These are phyloP conservation scores for Gymnocephalus cernua DNA, from an alignment of 2,113 vertebrate genomes.

Conservation along the genomic window DNA sequence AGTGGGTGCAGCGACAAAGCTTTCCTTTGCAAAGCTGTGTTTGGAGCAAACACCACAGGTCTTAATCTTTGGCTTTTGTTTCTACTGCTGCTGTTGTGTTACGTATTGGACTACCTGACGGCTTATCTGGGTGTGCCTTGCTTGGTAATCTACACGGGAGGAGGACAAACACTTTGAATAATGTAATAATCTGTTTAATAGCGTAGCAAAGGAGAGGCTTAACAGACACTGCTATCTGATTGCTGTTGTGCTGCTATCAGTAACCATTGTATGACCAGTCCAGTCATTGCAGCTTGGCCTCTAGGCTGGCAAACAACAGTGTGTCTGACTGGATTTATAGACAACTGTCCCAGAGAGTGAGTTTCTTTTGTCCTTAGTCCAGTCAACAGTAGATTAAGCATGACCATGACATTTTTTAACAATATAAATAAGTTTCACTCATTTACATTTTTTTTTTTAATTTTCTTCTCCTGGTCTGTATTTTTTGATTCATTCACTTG, in stretches of 20 bases:
- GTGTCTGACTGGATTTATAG: constrained; percentile 73
- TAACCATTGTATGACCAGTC: constrained; percentile 82
- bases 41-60: constrained; percentile 84
- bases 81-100: constrained; percentile 73
- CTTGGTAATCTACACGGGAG: constrained; percentile 87
- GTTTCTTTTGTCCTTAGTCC: constrained; percentile 29
- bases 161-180: constrained; percentile 88
- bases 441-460: background rate
- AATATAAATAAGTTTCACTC: constrained; percentile 16
- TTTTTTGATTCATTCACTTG: constrained; percentile 19
- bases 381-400: constrained; percentile 34
- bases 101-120: constrained; percentile 83
- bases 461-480: background rate
- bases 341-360: constrained; percentile 34
- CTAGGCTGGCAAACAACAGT: constrained; percentile 81
- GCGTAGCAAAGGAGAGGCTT: constrained; percentile 86
- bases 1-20: constrained; percentile 87
- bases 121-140: constrained; percentile 90
- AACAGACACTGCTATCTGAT: constrained; percentile 86
- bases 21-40: constrained; percentile 76
- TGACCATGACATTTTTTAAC: constrained; percentile 16
- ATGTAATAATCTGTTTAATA: constrained; percentile 90
- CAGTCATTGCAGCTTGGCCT: constrained; percentile 83
- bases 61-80: constrained; percentile 81
- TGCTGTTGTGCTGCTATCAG: constrained; percentile 86